Evolutionary conservation across 37 sponge, comb jelly and placozoan genomes (phyloP).

Genomic region (Chondrosia reniformis): DNA sequence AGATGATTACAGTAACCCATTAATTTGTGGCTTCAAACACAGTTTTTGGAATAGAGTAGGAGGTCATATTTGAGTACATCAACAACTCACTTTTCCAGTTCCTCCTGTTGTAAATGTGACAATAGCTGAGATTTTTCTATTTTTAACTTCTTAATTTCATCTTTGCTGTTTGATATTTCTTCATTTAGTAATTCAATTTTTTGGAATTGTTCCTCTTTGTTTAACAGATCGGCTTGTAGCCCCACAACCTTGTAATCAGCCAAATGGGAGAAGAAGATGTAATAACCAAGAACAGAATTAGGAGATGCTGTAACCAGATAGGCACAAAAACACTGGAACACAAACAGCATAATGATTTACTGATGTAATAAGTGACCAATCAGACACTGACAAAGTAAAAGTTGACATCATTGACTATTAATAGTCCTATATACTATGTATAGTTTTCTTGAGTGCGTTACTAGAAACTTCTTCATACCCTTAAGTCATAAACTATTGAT

Average conservation of each 20-base stretch:
- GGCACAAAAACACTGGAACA: neutral
- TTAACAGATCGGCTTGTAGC: conserved; percentile 1
- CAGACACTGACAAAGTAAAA: neutral
- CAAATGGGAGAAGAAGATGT: neutral
- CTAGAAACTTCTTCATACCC: no score
- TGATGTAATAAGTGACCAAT: neutral
- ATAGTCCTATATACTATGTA: no score
- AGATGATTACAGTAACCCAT: no score
- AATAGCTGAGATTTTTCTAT: neutral
- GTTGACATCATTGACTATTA: no score
- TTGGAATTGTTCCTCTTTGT: neutral
- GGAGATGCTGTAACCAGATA: neutral
- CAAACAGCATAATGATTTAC: neutral
- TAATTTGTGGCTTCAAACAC: no score
- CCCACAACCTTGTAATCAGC: neutral
- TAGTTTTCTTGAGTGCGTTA: no score
- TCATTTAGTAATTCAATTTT: neutral
- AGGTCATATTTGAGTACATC: no score
- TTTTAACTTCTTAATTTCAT: neutral
- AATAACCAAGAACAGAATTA: neutral
- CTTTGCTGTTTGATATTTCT: neutral
- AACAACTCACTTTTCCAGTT: conserved; percentile 7
- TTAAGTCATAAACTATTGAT: no score
- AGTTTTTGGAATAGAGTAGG: no score
- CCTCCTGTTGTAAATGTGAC: conserved; percentile 1